A percentile compares a stretch with the other conserved stretches of the same genome.
Evolutionary conservation across 2,888 invertebrate genomes (phyloP).

Genomic region (Tanytarsus gracilentus): DNA sequence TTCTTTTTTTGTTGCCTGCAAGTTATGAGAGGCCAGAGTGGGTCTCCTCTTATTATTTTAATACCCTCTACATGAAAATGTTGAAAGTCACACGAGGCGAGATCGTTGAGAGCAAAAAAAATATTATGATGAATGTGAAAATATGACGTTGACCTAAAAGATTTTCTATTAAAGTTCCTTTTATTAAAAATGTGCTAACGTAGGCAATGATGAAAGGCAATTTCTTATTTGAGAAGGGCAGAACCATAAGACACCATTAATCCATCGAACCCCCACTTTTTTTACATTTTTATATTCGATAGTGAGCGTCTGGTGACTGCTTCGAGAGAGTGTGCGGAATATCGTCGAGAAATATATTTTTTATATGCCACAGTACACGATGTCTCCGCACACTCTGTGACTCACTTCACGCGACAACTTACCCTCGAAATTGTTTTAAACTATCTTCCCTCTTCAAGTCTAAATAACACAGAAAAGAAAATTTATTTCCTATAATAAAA

Average conservation of each 20-base stretch:
- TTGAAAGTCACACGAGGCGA: too few species aligned
- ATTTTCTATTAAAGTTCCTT: background rate
- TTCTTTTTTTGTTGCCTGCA: too few species aligned
- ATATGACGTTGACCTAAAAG: constrained; percentile 3
- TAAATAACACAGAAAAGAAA: too few species aligned
- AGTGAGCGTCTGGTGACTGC: too few species aligned
- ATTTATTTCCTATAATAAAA: too few species aligned
- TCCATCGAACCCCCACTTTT: background rate
- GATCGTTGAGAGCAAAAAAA: background rate
- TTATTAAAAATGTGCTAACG: background rate
- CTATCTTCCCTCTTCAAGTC: background rate
- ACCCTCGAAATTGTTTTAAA: constrained; percentile 13
- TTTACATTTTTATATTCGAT: too few species aligned
- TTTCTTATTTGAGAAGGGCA: background rate
- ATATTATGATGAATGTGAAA: constrained; percentile 6
- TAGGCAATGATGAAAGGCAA: background rate
- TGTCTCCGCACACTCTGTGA: background rate
- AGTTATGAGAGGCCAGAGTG: too few species aligned
- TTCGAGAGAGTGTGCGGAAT: too few species aligned
- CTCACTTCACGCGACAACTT: background rate
- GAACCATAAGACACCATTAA: background rate
- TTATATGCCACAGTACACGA: background rate
- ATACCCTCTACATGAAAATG: too few species aligned
- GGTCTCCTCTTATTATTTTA: too few species aligned
- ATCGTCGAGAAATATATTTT: too few species aligned